Conservation (phyloP, 2,888 invertebrate genomes). For the Drosophila paranaensis region DNA sequence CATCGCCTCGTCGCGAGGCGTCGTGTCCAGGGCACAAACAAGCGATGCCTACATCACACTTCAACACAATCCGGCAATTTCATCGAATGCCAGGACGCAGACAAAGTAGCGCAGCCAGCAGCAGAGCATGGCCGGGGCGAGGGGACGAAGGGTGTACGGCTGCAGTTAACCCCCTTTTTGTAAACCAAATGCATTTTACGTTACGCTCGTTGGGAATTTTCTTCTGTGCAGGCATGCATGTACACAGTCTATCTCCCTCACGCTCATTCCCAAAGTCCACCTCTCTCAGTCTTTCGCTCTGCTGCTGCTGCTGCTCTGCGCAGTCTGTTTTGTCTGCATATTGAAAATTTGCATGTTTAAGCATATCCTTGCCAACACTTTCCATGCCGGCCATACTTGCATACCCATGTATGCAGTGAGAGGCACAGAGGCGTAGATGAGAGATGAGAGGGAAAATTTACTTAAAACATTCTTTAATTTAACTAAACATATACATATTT, state of each 20-base stretch:
- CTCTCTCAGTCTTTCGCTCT: neutral
- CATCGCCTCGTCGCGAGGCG: conserved; percentile 6
- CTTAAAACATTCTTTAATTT: no score
- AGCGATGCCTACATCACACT: conserved; percentile 84
- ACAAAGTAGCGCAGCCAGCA: conserved; percentile 27
- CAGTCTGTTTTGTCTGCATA: conserved; percentile 76
- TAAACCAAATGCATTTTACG: conserved; percentile 74
- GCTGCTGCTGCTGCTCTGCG: neutral
- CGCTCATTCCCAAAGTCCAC: neutral
- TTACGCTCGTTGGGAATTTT: conserved; percentile 59
- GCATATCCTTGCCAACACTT: conserved; percentile 80
- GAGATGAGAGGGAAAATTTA: neutral
- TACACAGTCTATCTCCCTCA: conserved; percentile 12
- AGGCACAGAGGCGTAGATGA: conserved; percentile 25
- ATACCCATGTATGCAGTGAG: conserved; percentile 6
- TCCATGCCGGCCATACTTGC: conserved; percentile 61
- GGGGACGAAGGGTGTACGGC: neutral
- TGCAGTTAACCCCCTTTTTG: conserved; percentile 40
- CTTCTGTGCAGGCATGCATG: conserved; percentile 70
- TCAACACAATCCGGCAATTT: conserved; percentile 84
- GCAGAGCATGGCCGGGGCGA: neutral
- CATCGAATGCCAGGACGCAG: conserved; percentile 74
- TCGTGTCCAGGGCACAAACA: conserved; percentile 68
- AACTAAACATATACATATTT: neutral
- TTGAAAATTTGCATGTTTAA: conserved; percentile 84